A percentile compares a stretch with the other conserved stretches of the same genome.
phyloP scores from a whole-genome alignment of 2,113 vertebrate genomes.

The Cavia aperea region DNA sequence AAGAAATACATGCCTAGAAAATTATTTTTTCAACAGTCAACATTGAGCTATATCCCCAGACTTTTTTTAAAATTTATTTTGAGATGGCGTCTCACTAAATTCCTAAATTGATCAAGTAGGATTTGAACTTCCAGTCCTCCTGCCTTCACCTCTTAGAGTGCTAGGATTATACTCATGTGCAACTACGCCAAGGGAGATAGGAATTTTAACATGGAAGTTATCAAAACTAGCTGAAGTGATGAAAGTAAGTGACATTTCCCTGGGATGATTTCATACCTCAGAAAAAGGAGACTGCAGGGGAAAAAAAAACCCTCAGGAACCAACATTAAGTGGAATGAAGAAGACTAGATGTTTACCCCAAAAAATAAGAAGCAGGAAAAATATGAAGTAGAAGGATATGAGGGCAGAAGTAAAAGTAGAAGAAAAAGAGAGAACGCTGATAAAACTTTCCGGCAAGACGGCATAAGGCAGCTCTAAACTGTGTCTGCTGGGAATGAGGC shows the following conservation, averaged over 20 bases:
- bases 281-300: neutral
- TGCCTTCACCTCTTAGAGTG: neutral
- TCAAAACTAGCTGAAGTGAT: neutral
- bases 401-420: too few species aligned
- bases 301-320: neutral
- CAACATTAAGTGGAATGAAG: neutral
- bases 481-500: neutral
- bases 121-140: neutral
- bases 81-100: neutral
- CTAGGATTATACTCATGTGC: neutral
- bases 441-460: neutral
- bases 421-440: neutral
- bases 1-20: neutral
- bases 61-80: neutral
- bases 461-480: neutral
- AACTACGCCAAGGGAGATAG: neutral
- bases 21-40: neutral
- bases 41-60: neutral
- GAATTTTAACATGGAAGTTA: neutral
- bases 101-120: neutral
- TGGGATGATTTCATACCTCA: neutral
- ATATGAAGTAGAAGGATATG: neutral
- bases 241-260: neutral
- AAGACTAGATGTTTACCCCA: neutral
- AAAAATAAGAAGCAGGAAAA: neutral